Evolutionary conservation across 2,797 vertebrate genomes (phyloP).

Genomic region (Amniataba percoides): DNA sequence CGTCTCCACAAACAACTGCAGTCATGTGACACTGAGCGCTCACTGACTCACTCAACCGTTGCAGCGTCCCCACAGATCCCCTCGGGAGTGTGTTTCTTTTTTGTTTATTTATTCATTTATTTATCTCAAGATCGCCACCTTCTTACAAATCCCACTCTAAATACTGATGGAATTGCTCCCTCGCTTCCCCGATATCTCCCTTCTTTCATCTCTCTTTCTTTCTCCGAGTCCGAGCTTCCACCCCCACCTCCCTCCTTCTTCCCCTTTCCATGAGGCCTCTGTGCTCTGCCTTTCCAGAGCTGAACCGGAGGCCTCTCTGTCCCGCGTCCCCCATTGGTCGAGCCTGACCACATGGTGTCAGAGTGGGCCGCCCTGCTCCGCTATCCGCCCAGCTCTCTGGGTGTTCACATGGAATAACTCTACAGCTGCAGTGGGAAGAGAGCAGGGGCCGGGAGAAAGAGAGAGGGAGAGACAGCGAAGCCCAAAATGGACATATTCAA

Average conservation of each 20-base stretch:
- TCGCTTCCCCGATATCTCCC: conserved; percentile 41
- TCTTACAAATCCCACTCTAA: conserved; percentile 12
- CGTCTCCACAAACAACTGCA: conserved; percentile 73
- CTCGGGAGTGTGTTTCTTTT: background rate
- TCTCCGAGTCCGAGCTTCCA: conserved; percentile 35
- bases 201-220: conserved; percentile 50
- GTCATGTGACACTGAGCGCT: conserved; percentile 68
- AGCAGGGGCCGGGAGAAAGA: conserved; percentile 77
- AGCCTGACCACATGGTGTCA: conserved; percentile 82
- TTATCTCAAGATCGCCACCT: background rate
- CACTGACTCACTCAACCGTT: conserved; percentile 62
- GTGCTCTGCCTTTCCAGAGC: conserved; percentile 69
- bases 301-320: conserved; percentile 69
- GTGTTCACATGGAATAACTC: conserved; percentile 88
- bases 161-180: conserved; percentile 34
- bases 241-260: conserved; percentile 38
- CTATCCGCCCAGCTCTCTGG: conserved; percentile 80
- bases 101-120: background rate
- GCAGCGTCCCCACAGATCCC: conserved; percentile 20
- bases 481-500: conserved; percentile 93
- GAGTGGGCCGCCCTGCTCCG: conserved; percentile 81
- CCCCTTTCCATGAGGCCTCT: conserved; percentile 79
- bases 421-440: conserved; percentile 85
- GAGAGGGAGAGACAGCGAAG: conserved; percentile 75
- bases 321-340: conserved; percentile 76